Conservation (phyloP, 2,113 vertebrate species). For the Thamnophis sirtalis region DNA sequence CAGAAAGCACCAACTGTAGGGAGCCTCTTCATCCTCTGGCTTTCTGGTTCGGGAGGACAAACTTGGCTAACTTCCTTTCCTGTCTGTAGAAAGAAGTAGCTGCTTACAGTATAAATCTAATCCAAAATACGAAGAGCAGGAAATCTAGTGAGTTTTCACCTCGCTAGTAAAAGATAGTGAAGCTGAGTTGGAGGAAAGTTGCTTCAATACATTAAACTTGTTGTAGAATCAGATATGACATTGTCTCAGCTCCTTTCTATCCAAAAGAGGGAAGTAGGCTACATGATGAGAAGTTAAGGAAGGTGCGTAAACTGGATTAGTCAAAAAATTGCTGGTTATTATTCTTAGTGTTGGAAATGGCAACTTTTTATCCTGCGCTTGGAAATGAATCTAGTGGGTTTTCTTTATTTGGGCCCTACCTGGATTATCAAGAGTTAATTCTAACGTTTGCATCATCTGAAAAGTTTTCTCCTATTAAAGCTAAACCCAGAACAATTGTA, state of each 20-base stretch:
- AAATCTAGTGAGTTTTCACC: background rate
- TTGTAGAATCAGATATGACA: background rate
- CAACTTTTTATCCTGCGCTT: background rate
- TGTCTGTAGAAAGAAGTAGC: background rate
- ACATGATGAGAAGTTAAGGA: background rate
- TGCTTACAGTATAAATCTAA: too few relatives aligned
- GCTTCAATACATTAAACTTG: background rate
- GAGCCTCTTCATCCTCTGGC: background rate
- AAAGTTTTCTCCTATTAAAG: background rate
- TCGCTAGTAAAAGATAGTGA: background rate
- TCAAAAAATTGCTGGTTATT: background rate
- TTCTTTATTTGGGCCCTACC: background rate
- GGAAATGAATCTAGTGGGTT: background rate
- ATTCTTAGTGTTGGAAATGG: background rate
- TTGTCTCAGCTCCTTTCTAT: background rate
- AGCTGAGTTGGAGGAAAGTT: background rate
- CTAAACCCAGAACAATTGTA: background rate
- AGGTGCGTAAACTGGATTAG: background rate
- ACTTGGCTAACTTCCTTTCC: too few relatives aligned
- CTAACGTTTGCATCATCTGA: too few relatives aligned
- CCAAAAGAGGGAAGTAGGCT: background rate
- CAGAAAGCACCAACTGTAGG: background rate
- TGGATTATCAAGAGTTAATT: background rate
- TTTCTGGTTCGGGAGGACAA: background rate
- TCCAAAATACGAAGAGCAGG: background rate